Evolutionary conservation across 1,140 invertebrate species (phyloP), one percentile per base, ranked within the genome.

Genomic region (Drosophila pallidifrons): DNA sequence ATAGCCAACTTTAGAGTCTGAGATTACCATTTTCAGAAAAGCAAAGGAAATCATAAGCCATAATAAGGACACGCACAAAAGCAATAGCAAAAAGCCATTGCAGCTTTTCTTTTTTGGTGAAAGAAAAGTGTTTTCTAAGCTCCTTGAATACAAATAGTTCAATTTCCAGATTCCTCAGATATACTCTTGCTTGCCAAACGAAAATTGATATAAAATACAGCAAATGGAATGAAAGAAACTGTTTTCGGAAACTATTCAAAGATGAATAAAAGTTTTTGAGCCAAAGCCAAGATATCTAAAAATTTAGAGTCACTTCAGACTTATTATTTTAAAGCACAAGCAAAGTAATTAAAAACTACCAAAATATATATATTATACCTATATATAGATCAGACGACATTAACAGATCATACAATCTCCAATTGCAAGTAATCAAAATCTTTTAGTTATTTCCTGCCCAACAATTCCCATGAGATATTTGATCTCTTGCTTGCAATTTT

Each of bases 1-100:
- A 41, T 57, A 16, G 16, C 32, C 41, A 55, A 10, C 35, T 38
- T 13, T 54, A 3, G 5, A 13, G 28, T 6, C n/a, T 8, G 28
- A 13, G 32, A 52, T 32, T 6, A 0, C n/a, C 51, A 54, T 54
- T 54, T 8, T 35, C 51, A 20, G 16, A 20, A 20, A 20, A 20
- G n/a, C 13, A 49, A 35, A 54, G 51, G 51, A 54, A 54, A 54
- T 54, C 41, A 43, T 43, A 54, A 54, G 51, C 28, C 30, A 54
- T 54, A 32, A 54, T 32, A 54, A 54, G 35, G n/a, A 54, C 51
- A 35, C 30, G 2, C n/a, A 54, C 51, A 54, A 54, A 54, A 13
- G 51, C 28, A 10, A 25, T 54, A 54, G 16, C 6, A 32, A 20
- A 54, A 35, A 54, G 28, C 51, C 13, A 32, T 54, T 30, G 30